Conservation (phyloP, 1,140 invertebrate species). For the Formica selysi region DNA sequence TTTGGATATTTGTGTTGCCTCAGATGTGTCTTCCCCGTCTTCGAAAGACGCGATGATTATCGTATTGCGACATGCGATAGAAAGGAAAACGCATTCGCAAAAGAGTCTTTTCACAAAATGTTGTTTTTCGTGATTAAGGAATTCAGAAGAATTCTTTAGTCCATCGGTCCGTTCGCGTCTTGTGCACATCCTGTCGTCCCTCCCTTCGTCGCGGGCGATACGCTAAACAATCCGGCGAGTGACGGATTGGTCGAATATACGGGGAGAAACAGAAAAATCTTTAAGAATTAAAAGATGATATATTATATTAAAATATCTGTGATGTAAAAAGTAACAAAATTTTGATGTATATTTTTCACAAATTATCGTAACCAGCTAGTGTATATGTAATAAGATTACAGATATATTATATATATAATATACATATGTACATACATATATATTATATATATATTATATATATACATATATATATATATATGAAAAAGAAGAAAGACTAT, state of each 20-base stretch:
- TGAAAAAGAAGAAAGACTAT: conserved; percentile 77
- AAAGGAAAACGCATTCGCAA: not conserved
- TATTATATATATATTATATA: conserved; percentile 26
- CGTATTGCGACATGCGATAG: not conserved
- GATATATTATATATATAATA: conserved; percentile 65
- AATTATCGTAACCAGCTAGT: conserved; percentile 86
- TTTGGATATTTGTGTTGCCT: not conserved
- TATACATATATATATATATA: conserved; percentile 55
- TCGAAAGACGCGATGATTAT: not conserved
- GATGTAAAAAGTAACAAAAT: conserved; percentile 87
- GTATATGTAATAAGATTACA: conserved; percentile 85
- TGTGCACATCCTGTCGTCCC: conserved; percentile 65
- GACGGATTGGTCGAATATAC: conserved; percentile 79
- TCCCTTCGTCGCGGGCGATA: conserved; percentile 72
- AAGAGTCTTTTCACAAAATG: not conserved
- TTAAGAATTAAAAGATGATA: conserved; percentile 85
- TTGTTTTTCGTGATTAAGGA: conserved; percentile 15
- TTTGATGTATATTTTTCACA: conserved; percentile 87
- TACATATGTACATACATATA: conserved; percentile 28
- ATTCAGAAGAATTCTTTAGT: conserved; percentile 16
- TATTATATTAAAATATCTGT: conserved; percentile 87
- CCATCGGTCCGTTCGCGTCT: conserved; percentile 2
- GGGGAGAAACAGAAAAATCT: conserved; percentile 81
- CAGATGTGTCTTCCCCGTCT: not conserved
- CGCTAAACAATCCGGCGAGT: conserved; percentile 73